Conservation (phyloP, 2,113 vertebrate species). For the Chloroceryle aenea region DNA sequence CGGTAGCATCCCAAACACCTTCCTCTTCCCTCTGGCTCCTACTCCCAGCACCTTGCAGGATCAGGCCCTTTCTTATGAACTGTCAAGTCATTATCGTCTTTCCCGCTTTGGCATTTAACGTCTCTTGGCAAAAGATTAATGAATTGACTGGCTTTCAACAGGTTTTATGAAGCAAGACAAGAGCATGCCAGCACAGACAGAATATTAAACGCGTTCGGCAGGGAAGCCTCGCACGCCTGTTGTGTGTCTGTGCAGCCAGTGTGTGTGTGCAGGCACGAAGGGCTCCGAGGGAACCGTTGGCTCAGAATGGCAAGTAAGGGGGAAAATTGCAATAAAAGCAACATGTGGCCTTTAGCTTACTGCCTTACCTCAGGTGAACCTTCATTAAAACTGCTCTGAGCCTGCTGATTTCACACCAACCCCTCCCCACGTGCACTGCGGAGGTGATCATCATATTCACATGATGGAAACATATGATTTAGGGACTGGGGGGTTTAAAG, state of each 20-base stretch:
- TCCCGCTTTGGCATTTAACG: constrained; percentile 30
- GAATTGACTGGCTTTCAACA: constrained; percentile 66
- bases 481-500: neutral
- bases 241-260: constrained; percentile 15
- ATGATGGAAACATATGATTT: neutral
- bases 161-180: constrained; percentile 66
- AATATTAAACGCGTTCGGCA: neutral
- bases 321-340: constrained; percentile 56
- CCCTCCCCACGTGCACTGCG: fast-evolving
- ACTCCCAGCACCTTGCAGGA: neutral
- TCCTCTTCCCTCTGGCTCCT: neutral
- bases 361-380: constrained; percentile 60
- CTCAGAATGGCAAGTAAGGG: neutral
- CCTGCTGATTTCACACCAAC: neutral
- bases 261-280: constrained; percentile 49
- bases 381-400: neutral
- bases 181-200: constrained; percentile 55
- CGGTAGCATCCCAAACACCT: neutral
- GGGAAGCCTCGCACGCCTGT: constrained; percentile 31
- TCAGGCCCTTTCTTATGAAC: constrained; percentile 18
- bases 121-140: constrained; percentile 70
- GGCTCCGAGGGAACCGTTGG: constrained; percentile 37
- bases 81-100: constrained; percentile 42
- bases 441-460: neutral
- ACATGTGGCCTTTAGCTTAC: constrained; percentile 63